These are phyloP conservation scores for Amphiura filiformis DNA, from an alignment of 35 echinoderm and acorn worm genomes.

Conservation along the genomic window DNA sequence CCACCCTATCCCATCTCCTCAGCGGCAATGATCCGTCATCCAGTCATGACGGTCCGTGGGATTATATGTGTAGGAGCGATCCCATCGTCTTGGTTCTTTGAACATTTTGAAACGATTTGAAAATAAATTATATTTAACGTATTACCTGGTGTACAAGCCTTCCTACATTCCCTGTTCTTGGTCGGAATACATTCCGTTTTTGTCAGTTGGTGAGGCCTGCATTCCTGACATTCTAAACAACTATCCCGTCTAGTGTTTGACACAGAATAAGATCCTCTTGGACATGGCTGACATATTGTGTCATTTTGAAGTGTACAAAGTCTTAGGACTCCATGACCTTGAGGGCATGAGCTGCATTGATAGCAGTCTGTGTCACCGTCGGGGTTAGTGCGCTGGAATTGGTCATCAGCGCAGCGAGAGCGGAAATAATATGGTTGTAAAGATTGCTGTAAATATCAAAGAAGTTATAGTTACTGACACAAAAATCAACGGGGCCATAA, in stretches of 20 bases:
- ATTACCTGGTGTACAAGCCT: neutral
- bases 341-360: neutral
- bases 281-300: neutral
- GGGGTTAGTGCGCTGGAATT: neutral
- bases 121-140: too few species aligned
- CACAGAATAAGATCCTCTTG: neutral
- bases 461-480: too few species aligned
- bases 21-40: too few species aligned
- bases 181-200: neutral
- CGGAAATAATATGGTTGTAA: too few species aligned
- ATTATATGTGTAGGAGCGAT: too few species aligned
- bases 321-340: neutral
- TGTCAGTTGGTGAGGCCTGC: neutral
- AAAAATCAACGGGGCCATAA: too few species aligned
- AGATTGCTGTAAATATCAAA: too few species aligned
- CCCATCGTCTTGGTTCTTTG: too few species aligned
- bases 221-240: neutral
- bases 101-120: too few species aligned
- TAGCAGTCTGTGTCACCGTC: neutral
- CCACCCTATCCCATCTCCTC: too few species aligned
- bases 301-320: neutral
- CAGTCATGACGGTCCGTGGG: too few species aligned
- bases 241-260: neutral
- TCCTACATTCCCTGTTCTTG: neutral
- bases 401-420: neutral